Base-by-base conservation (phyloP, 1,140 invertebrate genomes). In the Portunus trituberculatus region DNA sequence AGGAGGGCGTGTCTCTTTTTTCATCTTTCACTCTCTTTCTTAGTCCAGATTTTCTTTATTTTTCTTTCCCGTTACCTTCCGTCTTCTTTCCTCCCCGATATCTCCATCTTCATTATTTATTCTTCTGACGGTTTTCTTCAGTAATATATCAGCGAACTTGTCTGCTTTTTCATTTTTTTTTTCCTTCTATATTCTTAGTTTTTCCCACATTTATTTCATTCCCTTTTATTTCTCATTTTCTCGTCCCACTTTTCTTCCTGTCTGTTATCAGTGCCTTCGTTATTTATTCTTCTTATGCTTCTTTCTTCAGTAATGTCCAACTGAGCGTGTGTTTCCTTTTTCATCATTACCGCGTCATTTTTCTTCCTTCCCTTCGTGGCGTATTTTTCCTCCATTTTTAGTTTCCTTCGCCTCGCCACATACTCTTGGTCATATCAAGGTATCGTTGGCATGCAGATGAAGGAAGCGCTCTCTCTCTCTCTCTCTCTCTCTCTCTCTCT, bases 401-500 rank as follows among this genome's bases (percentile, higher is more conserved):
- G 20, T 7, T n/a, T 76, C 25, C 67, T n/a, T 8, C 67, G 67
- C 67, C 67, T 76, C 8, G 20, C 67, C 67, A 76, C 4, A 76
- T 1, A 76, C 12, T 7, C 25, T 8, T n/a, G 67, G 67, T 76
- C 20, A 76, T 20, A 76, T 76, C 67, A n/a, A 76, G 67, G 67
- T n/a, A n/a, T 76, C 67, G 25, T 76, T 76, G 20, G 67, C 20
- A 76, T 76, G 67, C 67, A 76, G 67, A 76, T 76, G 67, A 76
- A 76, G 67, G 67, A 76, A n/a, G 20, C 25, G 12, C 20, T n/a
- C 86, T 87, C 86, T 87, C 86, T 32, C 31, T 87, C 86, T 87
- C 86, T 87, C 31, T 32, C 86, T 87, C 31, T 32, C 86, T 87
- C 86, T 87, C 86, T 87, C 86, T 32, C 86, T 32, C 86, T 87